Percentiles rank a stretch among this genome's conserved stretches.
Conservation (phyloP, 1,140 invertebrate genomes). For the Drosophila persimilis region DNA sequence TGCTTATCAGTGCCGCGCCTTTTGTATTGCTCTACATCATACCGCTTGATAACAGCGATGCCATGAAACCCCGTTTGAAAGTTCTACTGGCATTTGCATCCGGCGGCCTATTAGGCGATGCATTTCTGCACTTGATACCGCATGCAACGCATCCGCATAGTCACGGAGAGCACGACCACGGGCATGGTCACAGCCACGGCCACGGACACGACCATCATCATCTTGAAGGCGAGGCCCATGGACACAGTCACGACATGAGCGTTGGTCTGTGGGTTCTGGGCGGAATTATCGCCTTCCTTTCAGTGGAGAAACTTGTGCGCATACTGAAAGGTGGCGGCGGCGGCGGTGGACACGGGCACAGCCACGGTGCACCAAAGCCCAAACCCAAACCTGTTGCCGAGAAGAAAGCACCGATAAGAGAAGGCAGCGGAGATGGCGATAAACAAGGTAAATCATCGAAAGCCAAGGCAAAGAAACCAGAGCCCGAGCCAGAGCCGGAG, state of each 20-base stretch:
- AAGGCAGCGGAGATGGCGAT: constrained; percentile 80
- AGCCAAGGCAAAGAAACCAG: constrained; percentile 68
- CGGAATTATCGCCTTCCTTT: constrained; percentile 95
- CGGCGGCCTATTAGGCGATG: constrained; percentile 96
- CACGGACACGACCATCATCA: constrained; percentile 83
- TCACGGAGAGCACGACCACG: constrained; percentile 83
- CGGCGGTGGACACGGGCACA: constrained; percentile 84
- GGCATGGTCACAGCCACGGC: constrained; percentile 64
- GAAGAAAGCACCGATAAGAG: constrained; percentile 78
- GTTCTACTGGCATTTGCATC: constrained; percentile 96
- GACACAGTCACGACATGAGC: constrained; percentile 88
- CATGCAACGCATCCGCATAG: constrained; percentile 91
- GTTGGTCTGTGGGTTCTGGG: constrained; percentile 94
- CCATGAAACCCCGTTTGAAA: constrained; percentile 91
- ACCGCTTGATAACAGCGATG: constrained; percentile 93
- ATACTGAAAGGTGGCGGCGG: constrained; percentile 91
- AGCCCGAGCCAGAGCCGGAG: constrained; percentile 75
- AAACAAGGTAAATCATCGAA: constrained; percentile 57
- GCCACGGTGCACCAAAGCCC: constrained; percentile 72
- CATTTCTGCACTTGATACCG: constrained; percentile 97
- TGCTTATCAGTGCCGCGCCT: constrained; percentile 96
- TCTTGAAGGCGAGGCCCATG: constrained; percentile 83
- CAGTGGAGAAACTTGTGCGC: constrained; percentile 96
- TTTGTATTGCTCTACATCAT: constrained; percentile 97
- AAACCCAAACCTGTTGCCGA: constrained; percentile 53